These are phyloP conservation scores for Scaptodrosophila lebanonensis DNA, from an alignment of 1,140 invertebrate species.

Conservation along the genomic window DNA sequence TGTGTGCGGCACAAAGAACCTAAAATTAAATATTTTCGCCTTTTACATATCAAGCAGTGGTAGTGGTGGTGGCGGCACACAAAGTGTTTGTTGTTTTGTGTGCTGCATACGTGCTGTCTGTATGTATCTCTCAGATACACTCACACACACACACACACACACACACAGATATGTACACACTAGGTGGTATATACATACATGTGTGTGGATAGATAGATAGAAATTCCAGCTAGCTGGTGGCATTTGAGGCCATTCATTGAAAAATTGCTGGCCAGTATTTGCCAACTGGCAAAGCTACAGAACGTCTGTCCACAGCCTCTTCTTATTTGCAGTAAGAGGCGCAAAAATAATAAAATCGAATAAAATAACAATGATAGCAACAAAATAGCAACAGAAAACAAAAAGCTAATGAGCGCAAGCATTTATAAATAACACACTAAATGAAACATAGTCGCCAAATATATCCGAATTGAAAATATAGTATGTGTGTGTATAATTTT, in stretches of 20 bases:
- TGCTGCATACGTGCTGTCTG: conserved; percentile 13
- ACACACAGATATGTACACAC: conserved; percentile 19
- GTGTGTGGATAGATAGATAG: background rate
- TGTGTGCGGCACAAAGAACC: conserved; percentile 56
- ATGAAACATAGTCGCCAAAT: conserved; percentile 61
- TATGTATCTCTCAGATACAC: too few relatives aligned
- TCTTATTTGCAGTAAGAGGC: conserved; percentile 21
- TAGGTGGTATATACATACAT: conserved; percentile 4
- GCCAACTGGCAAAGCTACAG: too few relatives aligned
- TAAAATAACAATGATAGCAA: conserved; percentile 8
- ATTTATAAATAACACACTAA: conserved; percentile 68
- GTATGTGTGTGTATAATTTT: too few relatives aligned
- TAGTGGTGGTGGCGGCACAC: too few relatives aligned
- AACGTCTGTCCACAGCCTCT: too few relatives aligned
- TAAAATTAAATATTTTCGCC: conserved; percentile 76
- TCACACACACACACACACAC: too few relatives aligned
- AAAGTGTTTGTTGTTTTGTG: conserved; percentile 38
- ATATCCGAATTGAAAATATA: conserved; percentile 57
- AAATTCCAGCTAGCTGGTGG: conserved; percentile 7
- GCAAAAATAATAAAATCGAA: conserved; percentile 4
- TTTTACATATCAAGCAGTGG: conserved; percentile 71
- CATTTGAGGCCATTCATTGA: too few relatives aligned
- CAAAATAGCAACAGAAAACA: conserved; percentile 4
- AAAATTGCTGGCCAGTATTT: too few relatives aligned
- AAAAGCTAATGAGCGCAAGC: conserved; percentile 65